Evolutionary conservation across 1,140 invertebrate genomes (phyloP).

Genomic region (Helicoverpa armigera): DNA sequence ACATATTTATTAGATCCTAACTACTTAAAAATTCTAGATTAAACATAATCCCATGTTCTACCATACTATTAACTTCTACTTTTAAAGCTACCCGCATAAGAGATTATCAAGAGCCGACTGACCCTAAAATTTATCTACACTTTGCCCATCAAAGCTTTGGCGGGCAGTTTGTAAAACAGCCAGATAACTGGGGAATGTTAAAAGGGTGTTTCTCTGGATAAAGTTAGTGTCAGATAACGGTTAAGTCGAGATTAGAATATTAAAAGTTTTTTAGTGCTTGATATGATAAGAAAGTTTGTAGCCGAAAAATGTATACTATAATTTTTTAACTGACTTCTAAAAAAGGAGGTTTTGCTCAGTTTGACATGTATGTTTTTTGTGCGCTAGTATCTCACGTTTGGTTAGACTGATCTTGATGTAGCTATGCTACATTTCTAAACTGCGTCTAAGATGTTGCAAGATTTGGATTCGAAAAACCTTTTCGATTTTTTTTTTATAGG

Average conservation of each 20-base stretch:
- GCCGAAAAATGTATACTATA: no score
- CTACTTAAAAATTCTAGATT: no score
- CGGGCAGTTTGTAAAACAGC: slow-evolving; percentile 31
- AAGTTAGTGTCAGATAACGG: slow-evolving; percentile 12
- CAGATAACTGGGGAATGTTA: slow-evolving; percentile 36
- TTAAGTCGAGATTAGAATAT: slow-evolving; percentile 2
- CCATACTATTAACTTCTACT: neutral
- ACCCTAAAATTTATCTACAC: slow-evolving; percentile 8
- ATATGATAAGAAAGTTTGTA: neutral
- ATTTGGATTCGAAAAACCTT: no score
- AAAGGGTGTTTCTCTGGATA: slow-evolving; percentile 21
- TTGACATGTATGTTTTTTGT: no score
- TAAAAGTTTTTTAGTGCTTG: neutral
- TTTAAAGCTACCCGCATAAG: slow-evolving; percentile 31
- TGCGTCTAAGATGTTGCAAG: no score
- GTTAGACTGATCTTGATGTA: no score
- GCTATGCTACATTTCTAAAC: no score
- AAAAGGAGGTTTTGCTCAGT: no score
- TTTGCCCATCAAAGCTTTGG: neutral
- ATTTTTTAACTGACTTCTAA: no score
- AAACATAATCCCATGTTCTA: neutral
- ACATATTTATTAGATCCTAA: no score
- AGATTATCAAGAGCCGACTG: neutral
- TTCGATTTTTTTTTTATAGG: no score
- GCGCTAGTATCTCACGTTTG: no score